These are phyloP conservation scores for Saccopteryx leptura DNA, from an alignment of 2,113 vertebrate species.

Conservation along the genomic window DNA sequence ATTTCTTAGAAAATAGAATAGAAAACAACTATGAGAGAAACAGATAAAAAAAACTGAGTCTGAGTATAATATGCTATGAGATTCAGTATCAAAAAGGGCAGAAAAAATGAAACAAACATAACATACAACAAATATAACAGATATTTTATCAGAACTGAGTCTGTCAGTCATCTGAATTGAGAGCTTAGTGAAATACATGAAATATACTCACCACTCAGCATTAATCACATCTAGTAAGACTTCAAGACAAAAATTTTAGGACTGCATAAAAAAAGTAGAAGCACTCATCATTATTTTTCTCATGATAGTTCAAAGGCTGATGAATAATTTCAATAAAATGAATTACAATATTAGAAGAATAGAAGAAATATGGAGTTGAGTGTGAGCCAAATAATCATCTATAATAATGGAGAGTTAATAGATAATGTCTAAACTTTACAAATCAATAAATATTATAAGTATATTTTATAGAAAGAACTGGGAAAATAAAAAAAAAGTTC, in stretches of 20 bases:
- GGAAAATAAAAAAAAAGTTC: neutral
- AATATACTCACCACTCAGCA: neutral
- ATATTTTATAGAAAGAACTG: neutral
- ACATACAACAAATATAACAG: neutral
- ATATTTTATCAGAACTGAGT: neutral
- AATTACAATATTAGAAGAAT: neutral
- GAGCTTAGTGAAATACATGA: neutral
- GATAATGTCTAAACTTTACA: neutral
- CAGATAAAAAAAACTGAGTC: neutral
- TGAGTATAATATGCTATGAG: neutral
- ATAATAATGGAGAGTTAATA: neutral
- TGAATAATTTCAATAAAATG: conserved; percentile 8
- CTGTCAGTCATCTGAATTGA: neutral
- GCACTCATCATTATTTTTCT: neutral
- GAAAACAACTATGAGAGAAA: neutral
- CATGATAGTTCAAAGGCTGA: neutral
- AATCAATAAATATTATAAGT: neutral
- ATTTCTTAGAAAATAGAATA: neutral
- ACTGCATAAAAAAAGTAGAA: neutral
- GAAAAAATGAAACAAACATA: conserved; percentile 1
- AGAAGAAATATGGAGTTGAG: neutral
- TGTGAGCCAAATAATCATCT: neutral
- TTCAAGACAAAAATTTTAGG: neutral
- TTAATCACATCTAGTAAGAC: neutral
- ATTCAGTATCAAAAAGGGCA: neutral